phyloP scores from a whole-genome alignment of 2,888 invertebrate species.

The Euzophera pinguis region DNA sequence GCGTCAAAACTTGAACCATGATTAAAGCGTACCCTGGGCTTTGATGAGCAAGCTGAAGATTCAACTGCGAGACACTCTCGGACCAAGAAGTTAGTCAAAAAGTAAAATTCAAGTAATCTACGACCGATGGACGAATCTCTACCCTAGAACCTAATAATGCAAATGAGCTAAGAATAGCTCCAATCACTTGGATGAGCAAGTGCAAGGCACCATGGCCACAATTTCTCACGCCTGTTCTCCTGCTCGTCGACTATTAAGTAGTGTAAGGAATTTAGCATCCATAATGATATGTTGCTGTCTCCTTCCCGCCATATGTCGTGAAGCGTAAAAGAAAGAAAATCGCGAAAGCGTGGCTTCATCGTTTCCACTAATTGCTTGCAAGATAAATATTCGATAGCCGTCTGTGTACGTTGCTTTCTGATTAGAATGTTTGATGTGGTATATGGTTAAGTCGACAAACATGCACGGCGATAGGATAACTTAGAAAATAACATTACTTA shows the following conservation, averaged over 20 bases:
- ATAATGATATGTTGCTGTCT: constrained; percentile 39
- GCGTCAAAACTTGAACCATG: no score
- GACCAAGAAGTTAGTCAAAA: no score
- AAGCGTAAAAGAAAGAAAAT: constrained; percentile 37
- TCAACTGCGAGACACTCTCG: no score
- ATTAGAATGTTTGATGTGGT: background rate
- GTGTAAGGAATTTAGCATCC: constrained; percentile 59
- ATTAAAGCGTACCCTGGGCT: no score
- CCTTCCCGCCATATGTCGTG: constrained; percentile 31
- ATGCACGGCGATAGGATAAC: no score
- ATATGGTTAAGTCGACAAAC: no score
- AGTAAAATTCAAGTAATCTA: no score
- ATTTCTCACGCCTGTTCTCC: constrained; percentile 57
- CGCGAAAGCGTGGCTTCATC: constrained; percentile 43
- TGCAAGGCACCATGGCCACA: constrained; percentile 31
- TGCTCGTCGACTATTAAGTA: constrained; percentile 55
- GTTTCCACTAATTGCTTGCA: constrained; percentile 17
- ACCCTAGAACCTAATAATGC: no score
- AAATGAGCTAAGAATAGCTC: no score
- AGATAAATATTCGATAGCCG: constrained; percentile 12
- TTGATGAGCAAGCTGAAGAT: no score
- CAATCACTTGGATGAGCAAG: constrained; percentile 30
- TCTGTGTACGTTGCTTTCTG: constrained; percentile 11
- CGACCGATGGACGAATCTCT: no score
- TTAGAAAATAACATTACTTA: no score